These are phyloP conservation scores for Stenoptilia bipunctidactyla DNA, from an alignment of 2,888 invertebrate species.

Conservation along the genomic window DNA sequence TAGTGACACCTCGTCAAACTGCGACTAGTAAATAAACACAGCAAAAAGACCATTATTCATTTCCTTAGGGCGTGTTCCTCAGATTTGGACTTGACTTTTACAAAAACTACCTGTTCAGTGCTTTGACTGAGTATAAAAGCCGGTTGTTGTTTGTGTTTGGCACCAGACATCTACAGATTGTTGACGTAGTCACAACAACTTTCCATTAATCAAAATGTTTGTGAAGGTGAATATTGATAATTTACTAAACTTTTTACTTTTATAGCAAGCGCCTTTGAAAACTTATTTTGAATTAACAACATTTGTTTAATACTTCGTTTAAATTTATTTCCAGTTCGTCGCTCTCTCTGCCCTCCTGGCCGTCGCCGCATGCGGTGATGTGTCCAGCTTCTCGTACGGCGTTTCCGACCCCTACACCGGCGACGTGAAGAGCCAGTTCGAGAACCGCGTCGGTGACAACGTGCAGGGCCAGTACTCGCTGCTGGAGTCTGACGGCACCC, in stretches of 20 bases:
- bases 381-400: conserved; percentile 58
- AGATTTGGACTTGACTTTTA: background rate
- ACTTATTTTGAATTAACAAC: too few species aligned
- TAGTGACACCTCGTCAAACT: conserved; percentile 7
- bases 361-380: conserved; percentile 28
- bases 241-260: background rate
- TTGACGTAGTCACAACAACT: conserved; percentile 1
- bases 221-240: background rate
- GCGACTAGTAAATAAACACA: too few species aligned
- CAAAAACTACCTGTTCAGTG: background rate
- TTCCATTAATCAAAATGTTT: background rate
- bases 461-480: conserved; percentile 42
- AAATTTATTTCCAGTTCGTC: conserved; percentile 31
- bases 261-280: too few species aligned
- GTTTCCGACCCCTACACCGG: conserved; percentile 64
- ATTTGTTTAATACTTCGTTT: background rate
- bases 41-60: too few species aligned
- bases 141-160: background rate
- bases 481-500: conserved; percentile 32
- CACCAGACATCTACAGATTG: background rate
- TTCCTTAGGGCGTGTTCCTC: too few species aligned
- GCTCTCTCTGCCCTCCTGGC: conserved; percentile 33
- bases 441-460: conserved; percentile 23
- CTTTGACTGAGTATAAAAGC: background rate
- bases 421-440: conserved; percentile 60